Evolutionary conservation across 2,888 invertebrate species (phyloP).

Genomic region (Caenorhabditis zanzibari): DNA sequence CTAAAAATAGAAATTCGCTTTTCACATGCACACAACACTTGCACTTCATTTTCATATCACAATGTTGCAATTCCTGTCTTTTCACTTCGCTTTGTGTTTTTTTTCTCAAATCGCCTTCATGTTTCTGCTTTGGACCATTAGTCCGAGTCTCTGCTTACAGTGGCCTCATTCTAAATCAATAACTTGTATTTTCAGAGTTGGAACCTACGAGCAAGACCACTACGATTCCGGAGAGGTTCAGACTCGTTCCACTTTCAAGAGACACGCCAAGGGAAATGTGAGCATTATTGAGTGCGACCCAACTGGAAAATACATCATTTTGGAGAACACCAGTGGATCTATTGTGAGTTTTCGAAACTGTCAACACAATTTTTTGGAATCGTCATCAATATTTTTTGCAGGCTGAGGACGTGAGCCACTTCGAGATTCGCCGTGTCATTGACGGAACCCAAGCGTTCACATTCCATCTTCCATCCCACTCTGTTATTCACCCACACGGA

Average conservation of each 20-base stretch:
- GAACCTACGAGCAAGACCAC: conserved; percentile 29
- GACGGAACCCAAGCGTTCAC: conserved; percentile 57
- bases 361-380: too few species aligned
- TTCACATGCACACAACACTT: conserved; percentile 47
- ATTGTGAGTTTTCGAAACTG: conserved; percentile 38
- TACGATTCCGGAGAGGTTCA: conserved; percentile 52
- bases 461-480: conserved; percentile 51
- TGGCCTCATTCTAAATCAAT: neutral
- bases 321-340: conserved; percentile 85
- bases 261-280: conserved; percentile 83
- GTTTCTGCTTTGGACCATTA: neutral
- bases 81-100: conserved; percentile 13
- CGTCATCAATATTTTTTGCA: too few species aligned
- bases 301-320: conserved; percentile 85
- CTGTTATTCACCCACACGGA: conserved; percentile 48
- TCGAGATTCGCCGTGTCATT: conserved; percentile 60
- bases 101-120: neutral
- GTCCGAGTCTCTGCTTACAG: neutral
- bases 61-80: conserved; percentile 18
- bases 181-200: conserved; percentile 51
- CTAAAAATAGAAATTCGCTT: neutral
- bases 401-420: conserved; percentile 57
- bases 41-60: conserved; percentile 16
- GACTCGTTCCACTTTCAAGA: conserved; percentile 64
- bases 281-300: conserved; percentile 84